Evolutionary conservation across 1,140 invertebrate species (phyloP).

Genomic region (Ladona fulva): DNA sequence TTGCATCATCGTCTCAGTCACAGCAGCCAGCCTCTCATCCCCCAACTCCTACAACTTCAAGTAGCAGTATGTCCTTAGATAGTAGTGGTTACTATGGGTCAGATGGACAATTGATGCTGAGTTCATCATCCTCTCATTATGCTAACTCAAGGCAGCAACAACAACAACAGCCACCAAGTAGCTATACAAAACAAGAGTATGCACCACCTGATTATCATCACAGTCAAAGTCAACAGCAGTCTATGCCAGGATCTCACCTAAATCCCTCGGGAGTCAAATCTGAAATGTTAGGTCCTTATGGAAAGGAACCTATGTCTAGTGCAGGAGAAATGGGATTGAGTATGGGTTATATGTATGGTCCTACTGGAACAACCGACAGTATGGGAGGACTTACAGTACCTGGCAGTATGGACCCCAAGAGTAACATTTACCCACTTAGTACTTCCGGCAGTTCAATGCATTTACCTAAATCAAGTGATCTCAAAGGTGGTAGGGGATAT

Average conservation of each 20-base stretch:
- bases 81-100: neutral
- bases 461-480: neutral
- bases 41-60: neutral
- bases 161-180: neutral
- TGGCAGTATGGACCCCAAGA: neutral
- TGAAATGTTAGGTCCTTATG: neutral
- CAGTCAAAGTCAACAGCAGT: neutral
- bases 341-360: neutral
- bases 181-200: neutral
- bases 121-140: neutral
- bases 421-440: neutral
- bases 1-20: neutral
- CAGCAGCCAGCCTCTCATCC: neutral
- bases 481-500: neutral
- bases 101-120: neutral
- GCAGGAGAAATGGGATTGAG: neutral
- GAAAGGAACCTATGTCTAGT: neutral
- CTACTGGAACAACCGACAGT: neutral
- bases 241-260: neutral
- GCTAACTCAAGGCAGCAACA: neutral
- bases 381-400: neutral
- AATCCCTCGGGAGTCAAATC: neutral
- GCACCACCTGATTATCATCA: neutral
- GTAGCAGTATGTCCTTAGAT: neutral
- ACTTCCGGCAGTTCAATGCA: neutral